Base-by-base conservation (phyloP, 2,113 vertebrate species). In the Gymnarchus niloticus region DNA sequence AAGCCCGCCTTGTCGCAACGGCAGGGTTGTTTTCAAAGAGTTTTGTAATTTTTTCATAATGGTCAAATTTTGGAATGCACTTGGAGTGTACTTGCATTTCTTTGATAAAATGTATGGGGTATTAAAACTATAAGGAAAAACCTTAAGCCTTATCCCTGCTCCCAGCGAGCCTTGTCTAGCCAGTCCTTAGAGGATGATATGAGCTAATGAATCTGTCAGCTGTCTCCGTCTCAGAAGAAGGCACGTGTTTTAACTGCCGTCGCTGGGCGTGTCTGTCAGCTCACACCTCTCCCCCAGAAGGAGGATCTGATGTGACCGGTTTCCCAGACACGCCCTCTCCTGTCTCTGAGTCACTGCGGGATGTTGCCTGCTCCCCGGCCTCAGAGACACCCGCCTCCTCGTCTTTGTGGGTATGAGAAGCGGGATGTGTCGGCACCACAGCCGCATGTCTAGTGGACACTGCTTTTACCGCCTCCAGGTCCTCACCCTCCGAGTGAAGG, bases 281-380 rank as follows among this genome's bases (percentile, higher is more conserved):
- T 76, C 3, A 51, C 4, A 65, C 54, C 48, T 90, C 87, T 88
- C 84, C 90, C 85, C 2, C 86, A 41, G 49, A 21, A 61, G 14
- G 57, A 84, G 85, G 7, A 49, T 73, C 51, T 49, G 82, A 51
- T 25, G 61, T 52, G 1, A 8, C 46, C 78, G 5, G 76, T 21
- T 88, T 87, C 48, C n/a, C 86, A 33, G 92, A 86, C 85, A 91
- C 85, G 85, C 90, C 92, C 88, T 93, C 92, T 0, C 91, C 93
- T 0, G 88, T 91, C 92, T 95, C 93, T 87, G 89, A 92, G 90
- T 96, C 93, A 4, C 85, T 89, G 85, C 85, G 89, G 80, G 61
- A 23, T n/a, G 59, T 85, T 51, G 86, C 90, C 10, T 78, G 85
- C 54, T 85, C 48, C 87, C 83, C 21, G 0, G 87, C 88, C 3